Evolutionary conservation across 2,113 vertebrate species (phyloP), one percentile per base, ranked within the genome.

Genomic region (Cyrtonyx montezumae): DNA sequence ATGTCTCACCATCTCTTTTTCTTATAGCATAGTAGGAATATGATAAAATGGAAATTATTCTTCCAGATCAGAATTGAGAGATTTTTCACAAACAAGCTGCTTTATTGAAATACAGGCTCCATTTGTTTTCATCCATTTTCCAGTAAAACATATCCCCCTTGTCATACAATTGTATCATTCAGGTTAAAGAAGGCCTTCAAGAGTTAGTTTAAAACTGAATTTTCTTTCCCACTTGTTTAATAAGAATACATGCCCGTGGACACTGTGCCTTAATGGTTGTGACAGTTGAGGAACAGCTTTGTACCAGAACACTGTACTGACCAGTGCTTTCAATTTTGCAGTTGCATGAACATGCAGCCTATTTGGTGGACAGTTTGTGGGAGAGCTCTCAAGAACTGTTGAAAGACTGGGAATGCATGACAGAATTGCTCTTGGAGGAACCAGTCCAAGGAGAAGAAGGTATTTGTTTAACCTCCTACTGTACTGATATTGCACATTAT

Each of bases 351-450:
- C 99, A 99, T 69, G 99, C 99, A 37, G 99, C 99, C 40, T 99
- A 99, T 96, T 97, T 99, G 96, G 99, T 99, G 95, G 99, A 99
- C 97, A 99, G 99, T 77, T 96, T 99, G 95, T 99, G 99, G 99
- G 99, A 99, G 95, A 99, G 99, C 92, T 99, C 99, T 81, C 99
- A 99, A 98, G 99, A 99, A 96, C 97, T 99, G 82, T 97, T 99
- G 90, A 99, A 99, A 95, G 99, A 99, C 97, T 99, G 99, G 99
- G 99, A 99, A 97, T 99, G 99, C 97, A 99, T 99, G 99, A 98
- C 99, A 11, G 99, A 99, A 88, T 97, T 99, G 87, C 98, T 99
- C 43, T 95, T 99, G 97, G 99, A 99, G 97, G 99, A 99, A 93
- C 98, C 99, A 46, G 98, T 99, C 73, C 99, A 99, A 97, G 99